Base-by-base conservation (phyloP, 2,888 invertebrate genomes). In the Drosophila mimetica region DNA sequence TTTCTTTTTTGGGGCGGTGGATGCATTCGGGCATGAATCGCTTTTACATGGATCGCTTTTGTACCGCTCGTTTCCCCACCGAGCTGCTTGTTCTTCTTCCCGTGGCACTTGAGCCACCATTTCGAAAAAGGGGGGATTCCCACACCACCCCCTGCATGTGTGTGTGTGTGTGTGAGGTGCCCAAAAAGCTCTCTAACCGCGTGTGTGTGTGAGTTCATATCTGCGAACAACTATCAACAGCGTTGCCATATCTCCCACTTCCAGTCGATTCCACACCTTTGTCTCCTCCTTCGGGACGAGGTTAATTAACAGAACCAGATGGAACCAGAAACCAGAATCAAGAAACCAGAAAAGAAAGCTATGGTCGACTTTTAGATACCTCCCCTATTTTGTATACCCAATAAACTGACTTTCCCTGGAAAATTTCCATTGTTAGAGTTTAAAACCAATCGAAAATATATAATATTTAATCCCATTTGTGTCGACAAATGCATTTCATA, bases 21-120 rank as follows among this genome's bases (percentile, higher is more conserved):
- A 76, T 75, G 82, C 88, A 88, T 67, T 84, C 74, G 81, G 87
- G 85, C 86, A 79, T 86, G 82, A 84, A 81, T 72, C 79, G 85
- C 73, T 81, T 84, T 79, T 81, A 77, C 77, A 81, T 84, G 74
- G 67, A 67, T 79, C 60, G 80, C 77, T 75, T 76, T 85, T 82
- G 75, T 86, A 76, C 55, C 74, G 69, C 71, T 52, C 39, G n/a
- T n/a, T n/a, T n/a, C 64, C 67, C 61, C 25, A 54, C 41, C 37
- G 41, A 22, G 39, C 25, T 60, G 16, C 63, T 50, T 20, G 41
- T 28, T 25, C 25, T 9, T 44, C 44, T 16, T 28, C 22, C 20
- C 28, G 44, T 36, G 25, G 14, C 58, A 41, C 34, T 28, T 53
- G 65, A 47, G 66, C 42, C 42, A 30, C 36, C 41, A 13, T 11